phyloP scores from a whole-genome alignment of 2,888 invertebrate species.

The Platerodrilus igneus region DNA sequence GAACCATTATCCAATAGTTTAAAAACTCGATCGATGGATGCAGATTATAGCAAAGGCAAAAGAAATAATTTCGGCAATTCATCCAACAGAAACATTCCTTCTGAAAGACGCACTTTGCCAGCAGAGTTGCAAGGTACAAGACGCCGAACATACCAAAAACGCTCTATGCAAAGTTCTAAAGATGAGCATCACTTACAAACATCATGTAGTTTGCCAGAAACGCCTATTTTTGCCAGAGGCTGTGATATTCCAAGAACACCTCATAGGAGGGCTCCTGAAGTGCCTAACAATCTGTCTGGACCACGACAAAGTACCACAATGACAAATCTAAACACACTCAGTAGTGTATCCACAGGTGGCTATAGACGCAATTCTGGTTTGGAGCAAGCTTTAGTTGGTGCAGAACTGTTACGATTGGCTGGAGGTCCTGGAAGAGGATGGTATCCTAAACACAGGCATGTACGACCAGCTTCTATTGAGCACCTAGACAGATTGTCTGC shows the following conservation, averaged over 20 bases:
- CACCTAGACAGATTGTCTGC: slow-evolving; percentile 72
- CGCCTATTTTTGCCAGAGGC: slow-evolving; percentile 80
- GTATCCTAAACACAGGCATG: slow-evolving; percentile 71
- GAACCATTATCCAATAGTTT: slow-evolving; percentile 61
- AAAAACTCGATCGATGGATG: slow-evolving; percentile 83
- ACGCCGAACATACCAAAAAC: slow-evolving; percentile 43
- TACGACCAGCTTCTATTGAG: slow-evolving; percentile 75
- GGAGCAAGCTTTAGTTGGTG: slow-evolving; percentile 60
- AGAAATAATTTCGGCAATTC: slow-evolving; percentile 46
- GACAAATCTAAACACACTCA: slow-evolving; percentile 56
- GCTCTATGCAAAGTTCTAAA: slow-evolving; percentile 53
- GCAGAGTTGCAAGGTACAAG: slow-evolving; percentile 58
- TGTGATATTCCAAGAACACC: slow-evolving; percentile 82
- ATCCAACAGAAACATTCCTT: slow-evolving; percentile 56
- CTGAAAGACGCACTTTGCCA: slow-evolving; percentile 69
- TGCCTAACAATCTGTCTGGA: slow-evolving; percentile 53
- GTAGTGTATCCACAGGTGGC: slow-evolving; percentile 42
- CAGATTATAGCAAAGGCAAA: slow-evolving; percentile 57
- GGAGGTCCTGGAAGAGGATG: slow-evolving; percentile 82
- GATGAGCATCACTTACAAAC: slow-evolving; percentile 68
- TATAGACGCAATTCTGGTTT: slow-evolving; percentile 38
- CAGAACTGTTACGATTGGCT: slow-evolving; percentile 72
- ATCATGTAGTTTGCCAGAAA: slow-evolving; percentile 83
- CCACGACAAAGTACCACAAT: slow-evolving; percentile 61
- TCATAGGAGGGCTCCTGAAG: slow-evolving; percentile 61